phyloP scores from a whole-genome alignment of 2,888 invertebrate species.

The Catocala fraxini region DNA sequence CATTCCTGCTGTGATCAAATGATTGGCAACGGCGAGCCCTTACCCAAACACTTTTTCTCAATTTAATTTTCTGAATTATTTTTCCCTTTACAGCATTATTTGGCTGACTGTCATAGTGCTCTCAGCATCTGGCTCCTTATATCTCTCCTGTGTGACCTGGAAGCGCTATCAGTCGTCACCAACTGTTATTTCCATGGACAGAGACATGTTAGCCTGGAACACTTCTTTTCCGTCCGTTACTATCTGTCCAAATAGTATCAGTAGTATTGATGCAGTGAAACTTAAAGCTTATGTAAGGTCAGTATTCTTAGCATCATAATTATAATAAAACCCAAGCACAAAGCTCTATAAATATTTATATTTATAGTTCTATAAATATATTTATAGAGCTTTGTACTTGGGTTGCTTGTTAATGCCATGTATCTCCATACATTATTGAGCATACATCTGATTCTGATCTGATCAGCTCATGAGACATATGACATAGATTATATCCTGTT shows the following conservation, averaged over 20 bases:
- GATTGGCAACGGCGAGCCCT: too few species aligned
- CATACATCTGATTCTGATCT: too few species aligned
- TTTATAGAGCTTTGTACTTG: too few species aligned
- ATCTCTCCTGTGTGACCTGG: slow-evolving; percentile 89
- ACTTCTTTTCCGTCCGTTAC: slow-evolving; percentile 91
- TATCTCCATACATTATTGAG: too few species aligned
- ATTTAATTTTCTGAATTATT: not conserved
- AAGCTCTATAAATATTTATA: too few species aligned
- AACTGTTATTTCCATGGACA: slow-evolving; percentile 91
- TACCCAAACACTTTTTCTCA: too few species aligned
- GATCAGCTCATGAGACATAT: too few species aligned
- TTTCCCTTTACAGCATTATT: slow-evolving; percentile 73
- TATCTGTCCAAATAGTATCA: slow-evolving; percentile 87
- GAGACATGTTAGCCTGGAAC: slow-evolving; percentile 91
- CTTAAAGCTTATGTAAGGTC: slow-evolving; percentile 86
- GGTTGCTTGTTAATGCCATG: too few species aligned
- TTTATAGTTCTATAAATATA: too few species aligned
- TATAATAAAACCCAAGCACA: not conserved
- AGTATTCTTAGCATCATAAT: slow-evolving; percentile 35
- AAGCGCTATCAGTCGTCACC: slow-evolving; percentile 90
- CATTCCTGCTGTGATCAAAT: too few species aligned
- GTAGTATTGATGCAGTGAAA: slow-evolving; percentile 84
- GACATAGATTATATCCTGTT: too few species aligned
- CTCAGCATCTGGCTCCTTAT: slow-evolving; percentile 85
- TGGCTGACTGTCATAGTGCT: slow-evolving; percentile 87